These are phyloP conservation scores for Andricus quercusramuli DNA, from an alignment of 2,888 invertebrate species.

Conservation along the genomic window DNA sequence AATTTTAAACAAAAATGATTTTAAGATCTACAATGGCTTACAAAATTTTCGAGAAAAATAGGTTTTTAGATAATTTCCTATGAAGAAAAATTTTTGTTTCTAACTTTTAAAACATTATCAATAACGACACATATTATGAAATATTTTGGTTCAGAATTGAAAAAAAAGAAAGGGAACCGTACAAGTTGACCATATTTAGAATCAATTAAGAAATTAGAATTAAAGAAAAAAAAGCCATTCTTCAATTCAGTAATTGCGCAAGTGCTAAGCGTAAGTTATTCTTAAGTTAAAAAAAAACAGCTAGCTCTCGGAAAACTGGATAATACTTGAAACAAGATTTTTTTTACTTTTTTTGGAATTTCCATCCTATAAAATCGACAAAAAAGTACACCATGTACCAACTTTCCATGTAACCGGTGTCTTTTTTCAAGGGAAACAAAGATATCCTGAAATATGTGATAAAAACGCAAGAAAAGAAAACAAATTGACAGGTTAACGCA, in stretches of 20 bases:
- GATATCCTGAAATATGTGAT: background rate
- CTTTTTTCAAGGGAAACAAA: background rate
- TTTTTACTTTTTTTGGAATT: background rate
- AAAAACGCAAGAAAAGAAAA: background rate
- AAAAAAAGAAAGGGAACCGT: slow-evolving; percentile 51
- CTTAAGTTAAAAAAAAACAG: slow-evolving; percentile 54
- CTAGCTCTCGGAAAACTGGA: slow-evolving; percentile 64
- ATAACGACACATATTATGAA: background rate
- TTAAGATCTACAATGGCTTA: background rate
- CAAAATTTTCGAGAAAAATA: background rate
- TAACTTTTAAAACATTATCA: background rate
- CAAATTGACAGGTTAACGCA: background rate
- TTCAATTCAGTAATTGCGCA: slow-evolving; percentile 69
- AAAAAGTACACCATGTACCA: background rate
- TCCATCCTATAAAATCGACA: background rate
- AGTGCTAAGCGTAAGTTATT: slow-evolving; percentile 70
- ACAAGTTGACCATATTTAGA: slow-evolving; percentile 65
- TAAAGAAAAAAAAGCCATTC: slow-evolving; percentile 69
- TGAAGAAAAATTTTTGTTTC: background rate
- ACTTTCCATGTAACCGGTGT: background rate
- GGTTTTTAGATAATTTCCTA: background rate
- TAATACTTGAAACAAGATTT: slow-evolving; percentile 47
- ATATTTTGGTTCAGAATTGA: background rate
- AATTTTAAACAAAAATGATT: background rate
- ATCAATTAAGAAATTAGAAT: slow-evolving; percentile 54